Conservation (phyloP, 2,113 vertebrate genomes). For the Microtus pennsylvanicus region DNA sequence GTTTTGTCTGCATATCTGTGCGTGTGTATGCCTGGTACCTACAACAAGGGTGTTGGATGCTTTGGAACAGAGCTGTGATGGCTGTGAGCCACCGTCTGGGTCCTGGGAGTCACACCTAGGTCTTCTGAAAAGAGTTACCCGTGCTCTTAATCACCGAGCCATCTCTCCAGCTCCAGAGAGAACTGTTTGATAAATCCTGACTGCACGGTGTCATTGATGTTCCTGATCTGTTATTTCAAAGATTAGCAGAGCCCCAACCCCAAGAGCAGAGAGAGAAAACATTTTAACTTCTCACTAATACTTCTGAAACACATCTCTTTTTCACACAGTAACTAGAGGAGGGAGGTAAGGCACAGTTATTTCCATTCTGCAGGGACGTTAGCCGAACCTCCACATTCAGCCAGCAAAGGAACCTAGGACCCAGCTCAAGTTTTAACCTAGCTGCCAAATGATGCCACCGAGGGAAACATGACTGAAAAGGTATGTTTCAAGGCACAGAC, state of each 20-base stretch:
- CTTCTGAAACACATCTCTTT: background rate
- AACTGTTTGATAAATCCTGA: background rate
- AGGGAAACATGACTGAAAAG: background rate
- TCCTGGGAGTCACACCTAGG: background rate
- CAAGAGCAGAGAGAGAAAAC: background rate
- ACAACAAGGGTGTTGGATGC: background rate
- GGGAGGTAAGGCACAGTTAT: background rate
- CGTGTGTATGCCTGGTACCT: background rate
- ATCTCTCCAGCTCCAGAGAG: background rate
- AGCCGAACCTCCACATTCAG: background rate
- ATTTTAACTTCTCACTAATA: background rate
- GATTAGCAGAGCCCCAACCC: background rate
- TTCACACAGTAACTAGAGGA: background rate
- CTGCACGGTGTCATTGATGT: background rate
- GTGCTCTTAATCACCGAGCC: background rate
- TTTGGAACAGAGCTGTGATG: background rate
- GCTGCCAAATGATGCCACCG: background rate
- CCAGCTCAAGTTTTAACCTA: background rate
- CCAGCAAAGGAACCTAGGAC: background rate
- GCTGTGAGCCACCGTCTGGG: background rate
- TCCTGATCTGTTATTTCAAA: background rate
- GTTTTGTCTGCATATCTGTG: background rate
- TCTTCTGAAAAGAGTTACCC: background rate
- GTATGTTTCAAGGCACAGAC: background rate
- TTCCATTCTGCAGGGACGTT: background rate